Conservation (phyloP, 2,888 invertebrate species). For the Pseudeuparius sepicola region DNA sequence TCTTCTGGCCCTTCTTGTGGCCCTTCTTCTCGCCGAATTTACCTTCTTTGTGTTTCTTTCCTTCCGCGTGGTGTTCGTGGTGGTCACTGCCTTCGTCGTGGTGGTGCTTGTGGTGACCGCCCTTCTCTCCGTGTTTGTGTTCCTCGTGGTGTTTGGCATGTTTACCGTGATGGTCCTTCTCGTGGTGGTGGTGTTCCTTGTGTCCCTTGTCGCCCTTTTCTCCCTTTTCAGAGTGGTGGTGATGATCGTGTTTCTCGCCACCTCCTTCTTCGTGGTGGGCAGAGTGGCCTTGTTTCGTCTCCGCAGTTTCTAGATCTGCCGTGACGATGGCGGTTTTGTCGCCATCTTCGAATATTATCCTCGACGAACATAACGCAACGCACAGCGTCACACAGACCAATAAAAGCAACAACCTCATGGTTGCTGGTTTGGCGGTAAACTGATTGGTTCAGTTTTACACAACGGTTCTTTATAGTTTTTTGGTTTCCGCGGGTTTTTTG, state of each 20-base stretch:
- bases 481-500: neutral
- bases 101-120: slow-evolving; percentile 71
- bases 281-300: slow-evolving; percentile 33
- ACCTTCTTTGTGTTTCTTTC: slow-evolving; percentile 68
- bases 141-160: slow-evolving; percentile 71
- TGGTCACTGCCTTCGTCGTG: slow-evolving; percentile 68
- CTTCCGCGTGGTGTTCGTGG: slow-evolving; percentile 67
- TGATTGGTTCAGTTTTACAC: too few relatives aligned
- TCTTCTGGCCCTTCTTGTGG: slow-evolving; percentile 77
- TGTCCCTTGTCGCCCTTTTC: slow-evolving; percentile 73
- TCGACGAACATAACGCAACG: slow-evolving; percentile 29
- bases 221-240: slow-evolving; percentile 60
- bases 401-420: slow-evolving; percentile 1
- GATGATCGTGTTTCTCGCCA: slow-evolving; percentile 58
- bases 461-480: neutral
- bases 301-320: slow-evolving; percentile 43
- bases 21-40: slow-evolving; percentile 75
- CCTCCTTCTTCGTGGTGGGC: slow-evolving; percentile 52
- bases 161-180: slow-evolving; percentile 64
- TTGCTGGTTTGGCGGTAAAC: too few relatives aligned
- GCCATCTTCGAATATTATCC: slow-evolving; percentile 32
- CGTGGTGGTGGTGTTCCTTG: slow-evolving; percentile 63
- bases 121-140: slow-evolving; percentile 66
- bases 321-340: slow-evolving; percentile 20
- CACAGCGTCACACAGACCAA: slow-evolving; percentile 18